Percentiles rank a stretch among this genome's conserved stretches.
These are phyloP conservation scores for Daphoenositta chrysoptera DNA, from an alignment of 2,113 vertebrate species.

Conservation along the genomic window DNA sequence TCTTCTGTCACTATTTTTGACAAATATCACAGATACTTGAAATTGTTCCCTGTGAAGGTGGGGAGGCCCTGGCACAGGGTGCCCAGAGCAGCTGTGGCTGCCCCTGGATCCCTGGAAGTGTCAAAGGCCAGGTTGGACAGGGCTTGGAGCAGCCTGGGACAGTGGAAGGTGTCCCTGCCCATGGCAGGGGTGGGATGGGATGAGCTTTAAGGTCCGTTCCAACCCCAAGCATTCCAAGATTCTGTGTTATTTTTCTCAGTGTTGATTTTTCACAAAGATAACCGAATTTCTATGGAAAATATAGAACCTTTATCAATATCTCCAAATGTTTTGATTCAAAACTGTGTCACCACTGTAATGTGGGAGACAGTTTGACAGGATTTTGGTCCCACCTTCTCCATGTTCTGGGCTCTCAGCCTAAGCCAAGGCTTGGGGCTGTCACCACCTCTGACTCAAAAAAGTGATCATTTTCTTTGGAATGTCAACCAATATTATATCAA, in stretches of 20 bases:
- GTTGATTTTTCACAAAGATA: not conserved
- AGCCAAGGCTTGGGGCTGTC: not conserved
- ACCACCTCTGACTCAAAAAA: not conserved
- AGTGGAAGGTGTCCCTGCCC: not conserved
- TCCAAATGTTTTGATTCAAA: not conserved
- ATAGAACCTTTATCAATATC: not conserved
- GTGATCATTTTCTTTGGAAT: not conserved
- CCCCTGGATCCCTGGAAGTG: not conserved
- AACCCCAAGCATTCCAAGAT: not conserved
- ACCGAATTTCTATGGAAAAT: not conserved
- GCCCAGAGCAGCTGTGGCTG: not conserved
- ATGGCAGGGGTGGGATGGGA: not conserved
- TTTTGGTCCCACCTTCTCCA: not conserved
- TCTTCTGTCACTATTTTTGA: not conserved
- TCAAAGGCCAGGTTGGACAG: not conserved
- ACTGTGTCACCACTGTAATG: not conserved
- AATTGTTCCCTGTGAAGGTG: not conserved
- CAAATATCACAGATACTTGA: not conserved
- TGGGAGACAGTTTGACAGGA: not conserved
- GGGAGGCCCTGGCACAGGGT: not conserved
- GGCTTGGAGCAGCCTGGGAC: accelerated
- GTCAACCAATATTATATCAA: not conserved
- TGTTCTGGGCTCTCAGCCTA: not conserved
- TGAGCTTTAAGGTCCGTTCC: not conserved
- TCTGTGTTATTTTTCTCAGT: not conserved